Evolutionary conservation across 2,113 vertebrate species (phyloP).

Genomic region (Passer montanus): DNA sequence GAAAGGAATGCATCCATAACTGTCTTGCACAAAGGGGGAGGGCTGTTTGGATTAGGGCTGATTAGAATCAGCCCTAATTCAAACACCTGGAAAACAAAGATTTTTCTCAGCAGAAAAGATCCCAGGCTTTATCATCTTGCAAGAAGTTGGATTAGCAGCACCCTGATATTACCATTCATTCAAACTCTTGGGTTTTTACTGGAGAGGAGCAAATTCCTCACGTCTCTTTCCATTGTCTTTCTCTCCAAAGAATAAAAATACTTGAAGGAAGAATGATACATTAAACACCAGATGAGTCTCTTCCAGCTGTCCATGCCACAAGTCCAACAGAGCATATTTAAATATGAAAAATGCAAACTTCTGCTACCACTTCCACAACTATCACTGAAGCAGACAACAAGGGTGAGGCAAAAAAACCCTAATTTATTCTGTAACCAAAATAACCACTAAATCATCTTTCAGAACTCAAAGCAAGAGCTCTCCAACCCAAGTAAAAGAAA

Average conservation of each 20-base stretch:
- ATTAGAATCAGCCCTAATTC: background rate
- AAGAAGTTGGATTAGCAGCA: background rate
- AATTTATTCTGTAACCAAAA: background rate
- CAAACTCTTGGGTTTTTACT: background rate
- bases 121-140: background rate
- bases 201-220: background rate
- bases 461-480: background rate
- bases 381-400: background rate
- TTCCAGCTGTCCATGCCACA: background rate
- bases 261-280: background rate
- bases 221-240: background rate
- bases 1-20: background rate
- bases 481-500: background rate
- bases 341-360: background rate
- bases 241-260: background rate
- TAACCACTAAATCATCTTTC: background rate
- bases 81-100: background rate
- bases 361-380: background rate
- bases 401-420: background rate
- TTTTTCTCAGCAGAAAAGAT: background rate
- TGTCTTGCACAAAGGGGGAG: accelerated
- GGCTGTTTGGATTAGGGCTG: too few relatives aligned
- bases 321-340: background rate
- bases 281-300: background rate
- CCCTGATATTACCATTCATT: accelerated